Evolutionary conservation across 2,113 vertebrate genomes (phyloP).

Genomic region (Physeter macrocephalus): DNA sequence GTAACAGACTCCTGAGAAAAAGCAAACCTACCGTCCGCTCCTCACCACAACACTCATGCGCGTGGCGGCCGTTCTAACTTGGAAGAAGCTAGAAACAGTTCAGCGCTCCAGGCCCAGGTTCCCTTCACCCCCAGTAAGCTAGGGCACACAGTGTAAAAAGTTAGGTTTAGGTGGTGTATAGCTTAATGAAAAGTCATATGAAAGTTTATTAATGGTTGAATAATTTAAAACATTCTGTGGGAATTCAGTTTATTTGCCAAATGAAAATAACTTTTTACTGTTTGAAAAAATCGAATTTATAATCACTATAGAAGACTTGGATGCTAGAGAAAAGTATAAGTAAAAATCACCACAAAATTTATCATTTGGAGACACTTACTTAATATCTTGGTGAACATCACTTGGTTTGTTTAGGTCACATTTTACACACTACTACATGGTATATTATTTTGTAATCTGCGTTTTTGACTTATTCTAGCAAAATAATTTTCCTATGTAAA

Average conservation of each 20-base stretch:
- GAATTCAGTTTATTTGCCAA: conserved; percentile 24
- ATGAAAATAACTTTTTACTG: conserved; percentile 10
- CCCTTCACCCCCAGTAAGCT: not conserved
- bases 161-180: not conserved
- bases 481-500: conserved; percentile 19
- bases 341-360: not conserved
- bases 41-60: not conserved
- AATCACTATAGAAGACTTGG: not conserved
- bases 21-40: not conserved
- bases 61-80: not conserved
- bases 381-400: not conserved
- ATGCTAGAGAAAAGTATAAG: not conserved
- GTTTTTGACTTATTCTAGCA: not conserved
- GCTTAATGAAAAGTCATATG: not conserved
- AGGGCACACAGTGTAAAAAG: not conserved
- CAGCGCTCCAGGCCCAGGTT: not conserved
- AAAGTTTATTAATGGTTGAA: not conserved
- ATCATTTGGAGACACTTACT: not conserved
- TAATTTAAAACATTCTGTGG: not conserved
- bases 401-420: conserved; percentile 2
- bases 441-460: not conserved
- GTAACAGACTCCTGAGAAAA: not conserved
- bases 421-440: not conserved
- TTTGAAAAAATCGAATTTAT: conserved; percentile 24
- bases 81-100: too few relatives aligned